These are phyloP conservation scores for Peromyscus attwateri DNA, from an alignment of 2,797 vertebrate genomes.

Conservation along the genomic window DNA sequence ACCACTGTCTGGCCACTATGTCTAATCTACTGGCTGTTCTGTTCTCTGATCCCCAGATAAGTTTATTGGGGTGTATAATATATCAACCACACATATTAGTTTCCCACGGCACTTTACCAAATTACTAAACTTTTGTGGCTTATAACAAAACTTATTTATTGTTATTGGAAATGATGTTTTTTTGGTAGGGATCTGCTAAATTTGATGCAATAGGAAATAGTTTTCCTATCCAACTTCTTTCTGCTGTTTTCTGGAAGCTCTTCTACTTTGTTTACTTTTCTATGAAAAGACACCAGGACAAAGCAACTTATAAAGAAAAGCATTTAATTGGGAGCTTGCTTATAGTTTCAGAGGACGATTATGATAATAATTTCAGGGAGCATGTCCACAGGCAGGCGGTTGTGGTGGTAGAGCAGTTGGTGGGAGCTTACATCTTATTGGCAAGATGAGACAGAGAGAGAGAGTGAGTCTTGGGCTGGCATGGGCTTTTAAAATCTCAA, in stretches of 20 bases:
- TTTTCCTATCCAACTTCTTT: neutral
- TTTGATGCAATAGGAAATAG: neutral
- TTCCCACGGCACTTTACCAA: neutral
- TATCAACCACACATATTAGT: neutral
- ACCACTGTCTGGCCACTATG: too few relatives aligned
- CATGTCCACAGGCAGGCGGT: neutral
- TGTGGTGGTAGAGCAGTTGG: too few relatives aligned
- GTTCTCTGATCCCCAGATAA: too few relatives aligned
- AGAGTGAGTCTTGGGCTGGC: neutral
- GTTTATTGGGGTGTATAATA: too few relatives aligned
- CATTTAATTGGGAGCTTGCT: too few relatives aligned
- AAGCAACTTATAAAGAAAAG: neutral
- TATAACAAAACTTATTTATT: neutral
- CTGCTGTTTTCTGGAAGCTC: neutral
- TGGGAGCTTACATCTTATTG: neutral
- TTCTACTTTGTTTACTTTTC: neutral
- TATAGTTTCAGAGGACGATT: too few relatives aligned
- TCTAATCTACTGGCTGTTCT: too few relatives aligned
- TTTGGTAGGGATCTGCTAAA: rapidly evolving
- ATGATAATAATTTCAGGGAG: neutral
- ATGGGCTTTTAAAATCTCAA: neutral
- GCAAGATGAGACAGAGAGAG: neutral
- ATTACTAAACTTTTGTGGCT: neutral
- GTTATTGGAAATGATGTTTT: neutral
- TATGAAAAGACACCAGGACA: too few relatives aligned